Conservation (phyloP, 2,797 vertebrate species). For the Cirrhinus molitorella region DNA sequence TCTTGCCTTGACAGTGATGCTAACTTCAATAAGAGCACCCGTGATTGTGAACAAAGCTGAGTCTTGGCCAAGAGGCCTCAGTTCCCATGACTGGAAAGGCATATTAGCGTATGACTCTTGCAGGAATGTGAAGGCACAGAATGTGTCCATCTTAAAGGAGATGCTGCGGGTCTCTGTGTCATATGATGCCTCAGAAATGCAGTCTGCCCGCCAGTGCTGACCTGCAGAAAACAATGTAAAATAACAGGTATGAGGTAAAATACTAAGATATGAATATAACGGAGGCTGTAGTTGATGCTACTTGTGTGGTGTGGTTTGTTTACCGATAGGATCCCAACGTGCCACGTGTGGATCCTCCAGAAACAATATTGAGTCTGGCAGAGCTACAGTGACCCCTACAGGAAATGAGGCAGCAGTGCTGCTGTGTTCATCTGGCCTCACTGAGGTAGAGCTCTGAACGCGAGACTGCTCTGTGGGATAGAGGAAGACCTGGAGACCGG, state of each 20-base stretch:
- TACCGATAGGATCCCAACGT: constrained; percentile 86
- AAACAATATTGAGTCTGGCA: constrained; percentile 79
- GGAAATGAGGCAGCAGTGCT: constrained; percentile 52
- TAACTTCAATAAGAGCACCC: constrained; percentile 77
- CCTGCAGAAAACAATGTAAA: constrained; percentile 66
- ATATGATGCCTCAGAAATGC: constrained; percentile 74
- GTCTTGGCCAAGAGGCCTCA: constrained; percentile 80
- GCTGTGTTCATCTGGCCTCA: constrained; percentile 63
- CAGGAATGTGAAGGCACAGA: constrained; percentile 82
- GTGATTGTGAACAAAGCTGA: constrained; percentile 77
- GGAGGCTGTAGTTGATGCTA: neutral
- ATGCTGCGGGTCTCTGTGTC: constrained; percentile 68
- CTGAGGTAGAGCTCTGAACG: constrained; percentile 44
- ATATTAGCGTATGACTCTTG: constrained; percentile 86
- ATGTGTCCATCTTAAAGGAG: constrained; percentile 80
- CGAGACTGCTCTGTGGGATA: constrained; percentile 72
- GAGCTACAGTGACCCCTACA: constrained; percentile 76
- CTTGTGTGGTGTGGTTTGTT: neutral
- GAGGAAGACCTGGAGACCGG: constrained; percentile 75
- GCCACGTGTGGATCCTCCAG: constrained; percentile 83
- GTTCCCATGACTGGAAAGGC: constrained; percentile 89
- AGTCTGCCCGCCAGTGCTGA: constrained; percentile 84
- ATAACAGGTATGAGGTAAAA: neutral
- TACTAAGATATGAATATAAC: neutral
- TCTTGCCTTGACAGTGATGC: constrained; percentile 85